Evolutionary conservation across 2,797 vertebrate species (phyloP), one percentile per base, ranked within the genome.

Genomic region (Oreochromis grahami): DNA sequence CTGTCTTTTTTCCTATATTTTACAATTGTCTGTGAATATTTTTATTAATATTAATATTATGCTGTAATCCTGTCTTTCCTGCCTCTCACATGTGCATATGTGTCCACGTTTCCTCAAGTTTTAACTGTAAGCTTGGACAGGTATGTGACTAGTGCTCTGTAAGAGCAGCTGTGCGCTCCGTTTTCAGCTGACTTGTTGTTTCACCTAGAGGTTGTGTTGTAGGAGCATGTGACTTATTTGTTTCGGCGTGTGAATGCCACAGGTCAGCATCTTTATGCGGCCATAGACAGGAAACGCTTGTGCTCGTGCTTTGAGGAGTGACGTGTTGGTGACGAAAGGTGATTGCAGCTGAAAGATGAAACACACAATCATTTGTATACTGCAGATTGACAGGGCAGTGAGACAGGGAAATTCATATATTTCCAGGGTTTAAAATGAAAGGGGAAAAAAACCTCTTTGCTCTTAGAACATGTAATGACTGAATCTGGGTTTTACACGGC

Each of bases 191-290:
- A 85, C 84, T 79, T 36, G 70, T 87, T 86, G 72, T 91, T 90
- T 89, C 86, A 90, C 78, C 84, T 52, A 17, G 85, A 91, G 82
- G 81, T 92, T 88, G 89, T 81, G 88, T 82, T 60, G 87, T 63
- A 58, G 84, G 60, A 79, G 77, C 14, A 11, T 21, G 77, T 80
- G 89, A 89, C 80, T 85, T 87, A 90, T 93, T 91, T 90, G 89
- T 93, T 90, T 81, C 2, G 4, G 58, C 21, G 76, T 19, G 63
- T 26, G 17, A 76, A 77, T 11, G 77, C 88, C 79, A 86, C 85
- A 83, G 90, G 90, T 93, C 90, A 92, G 88, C 87, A 84, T 91
- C 84, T 89, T 90, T 76, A 19, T 8, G 45, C 45, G 3, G 78
- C 82, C 36, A 8, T 85, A 36, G 77, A 87, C 88, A 82, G 83